phyloP scores from a whole-genome alignment of 2,888 invertebrate species.

The Caenorhabditis auriculariae region DNA sequence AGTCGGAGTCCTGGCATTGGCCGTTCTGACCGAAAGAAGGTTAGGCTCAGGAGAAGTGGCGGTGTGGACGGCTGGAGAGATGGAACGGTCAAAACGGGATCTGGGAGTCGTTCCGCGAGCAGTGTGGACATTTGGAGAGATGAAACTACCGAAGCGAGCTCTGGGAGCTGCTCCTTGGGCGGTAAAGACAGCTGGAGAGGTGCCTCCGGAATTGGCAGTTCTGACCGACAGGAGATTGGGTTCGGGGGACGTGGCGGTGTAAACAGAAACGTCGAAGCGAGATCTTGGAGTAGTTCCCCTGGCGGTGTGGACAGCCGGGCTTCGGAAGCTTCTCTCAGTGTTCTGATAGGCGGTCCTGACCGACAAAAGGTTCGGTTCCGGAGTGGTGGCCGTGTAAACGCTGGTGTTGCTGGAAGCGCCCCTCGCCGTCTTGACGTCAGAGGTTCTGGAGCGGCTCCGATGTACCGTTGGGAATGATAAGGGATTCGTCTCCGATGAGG shows the following conservation, averaged over 20 bases:
- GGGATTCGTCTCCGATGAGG: too few species aligned
- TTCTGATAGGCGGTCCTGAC: constrained; percentile 9
- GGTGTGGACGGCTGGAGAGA: constrained; percentile 4
- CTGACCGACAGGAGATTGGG: constrained; percentile 21
- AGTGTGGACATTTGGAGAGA: neutral
- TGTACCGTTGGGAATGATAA: too few species aligned
- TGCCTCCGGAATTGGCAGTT: constrained; percentile 21
- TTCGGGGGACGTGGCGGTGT: constrained; percentile 19
- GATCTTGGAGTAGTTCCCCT: too few species aligned
- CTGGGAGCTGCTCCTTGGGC: too few species aligned
- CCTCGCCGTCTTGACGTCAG: constrained; percentile 3
- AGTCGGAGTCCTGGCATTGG: constrained; percentile 7
- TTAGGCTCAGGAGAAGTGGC: constrained; percentile 9
- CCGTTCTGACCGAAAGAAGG: constrained; percentile 13
- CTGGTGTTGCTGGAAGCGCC: constrained; percentile 9
- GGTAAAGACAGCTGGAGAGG: too few species aligned
- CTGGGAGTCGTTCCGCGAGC: neutral
- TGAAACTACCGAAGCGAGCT: neutral
- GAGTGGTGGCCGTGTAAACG: constrained; percentile 10
- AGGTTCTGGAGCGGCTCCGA: too few species aligned
- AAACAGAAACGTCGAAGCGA: too few species aligned
- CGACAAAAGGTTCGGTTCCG: constrained; percentile 18
- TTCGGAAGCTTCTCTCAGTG: too few species aligned
- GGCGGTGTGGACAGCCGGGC: constrained; percentile 3
- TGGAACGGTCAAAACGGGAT: too few species aligned